These are phyloP conservation scores for Papilio demoleus DNA, from an alignment of 2,888 invertebrate genomes.

Conservation along the genomic window DNA sequence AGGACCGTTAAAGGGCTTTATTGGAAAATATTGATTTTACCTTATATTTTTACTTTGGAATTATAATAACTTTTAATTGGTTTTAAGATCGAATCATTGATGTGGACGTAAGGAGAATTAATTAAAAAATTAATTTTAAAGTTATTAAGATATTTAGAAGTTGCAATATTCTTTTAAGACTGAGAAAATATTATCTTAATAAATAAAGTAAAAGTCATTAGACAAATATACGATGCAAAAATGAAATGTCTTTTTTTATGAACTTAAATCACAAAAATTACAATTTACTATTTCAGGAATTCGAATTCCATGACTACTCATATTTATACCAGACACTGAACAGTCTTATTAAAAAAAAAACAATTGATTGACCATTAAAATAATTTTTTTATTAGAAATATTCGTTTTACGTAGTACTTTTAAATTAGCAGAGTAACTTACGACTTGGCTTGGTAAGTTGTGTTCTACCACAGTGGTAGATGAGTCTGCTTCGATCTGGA, in stretches of 20 bases:
- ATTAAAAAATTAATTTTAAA: background rate
- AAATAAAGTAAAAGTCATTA: background rate
- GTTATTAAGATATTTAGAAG: background rate
- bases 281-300: too few species aligned
- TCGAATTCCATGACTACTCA: too few species aligned
- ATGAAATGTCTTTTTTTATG: too few species aligned
- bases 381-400: too few species aligned
- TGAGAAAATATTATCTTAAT: too few species aligned
- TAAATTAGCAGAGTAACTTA: conserved; percentile 63
- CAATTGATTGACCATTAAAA: too few species aligned
- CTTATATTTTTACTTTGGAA: conserved; percentile 10
- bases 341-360: too few species aligned
- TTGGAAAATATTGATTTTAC: conserved; percentile 29
- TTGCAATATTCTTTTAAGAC: background rate
- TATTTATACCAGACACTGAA: too few species aligned
- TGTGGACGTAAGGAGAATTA: background rate
- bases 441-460: conserved; percentile 94
- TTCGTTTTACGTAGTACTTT: too few species aligned
- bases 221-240: too few species aligned
- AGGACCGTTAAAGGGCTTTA: conserved; percentile 20
- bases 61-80: conserved; percentile 28
- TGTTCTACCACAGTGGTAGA: conserved; percentile 95
- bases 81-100: conserved; percentile 20
- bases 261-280: too few species aligned
- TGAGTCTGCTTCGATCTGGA: conserved; percentile 93